A percentile compares a stretch with the other conserved stretches of the same genome.
Evolutionary conservation across 1,140 invertebrate species (phyloP).

Genomic region (Achatina immaculata): DNA sequence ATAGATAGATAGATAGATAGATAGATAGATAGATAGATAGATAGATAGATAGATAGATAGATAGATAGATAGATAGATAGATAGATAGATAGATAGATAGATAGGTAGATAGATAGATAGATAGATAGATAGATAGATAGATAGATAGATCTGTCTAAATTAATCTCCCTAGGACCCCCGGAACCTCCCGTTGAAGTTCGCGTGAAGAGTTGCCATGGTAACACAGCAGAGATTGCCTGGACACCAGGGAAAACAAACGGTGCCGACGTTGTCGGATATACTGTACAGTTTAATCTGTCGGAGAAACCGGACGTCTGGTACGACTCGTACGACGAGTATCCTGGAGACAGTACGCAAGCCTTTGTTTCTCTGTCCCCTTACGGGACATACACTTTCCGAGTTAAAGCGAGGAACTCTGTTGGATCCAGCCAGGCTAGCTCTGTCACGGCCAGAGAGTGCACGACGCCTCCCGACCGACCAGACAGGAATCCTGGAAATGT

Average conservation of each 20-base stretch:
- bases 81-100: too few species aligned
- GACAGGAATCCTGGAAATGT: slow-evolving; percentile 96
- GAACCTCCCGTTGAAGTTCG: slow-evolving; percentile 83
- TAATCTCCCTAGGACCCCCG: slow-evolving; percentile 87
- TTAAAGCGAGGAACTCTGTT: slow-evolving; percentile 93
- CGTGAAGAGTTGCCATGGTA: slow-evolving; percentile 74
- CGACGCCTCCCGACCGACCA: slow-evolving; percentile 90
- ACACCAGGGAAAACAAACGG: slow-evolving; percentile 87
- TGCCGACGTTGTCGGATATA: slow-evolving; percentile 89
- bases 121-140: too few species aligned
- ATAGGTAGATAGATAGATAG: too few species aligned
- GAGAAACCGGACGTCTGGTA: slow-evolving; percentile 94
- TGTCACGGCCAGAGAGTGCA: slow-evolving; percentile 83
- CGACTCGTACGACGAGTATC: slow-evolving; percentile 57
- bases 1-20: too few species aligned
- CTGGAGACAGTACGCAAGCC: slow-evolving; percentile 30
- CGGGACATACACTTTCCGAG: slow-evolving; percentile 79
- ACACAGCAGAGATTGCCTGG: slow-evolving; percentile 79
- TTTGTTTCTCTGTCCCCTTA: slow-evolving; percentile 59
- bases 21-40: too few species aligned
- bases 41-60: too few species aligned
- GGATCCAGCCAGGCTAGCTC: slow-evolving; percentile 88
- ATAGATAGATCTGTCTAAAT: too few species aligned
- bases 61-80: too few species aligned
- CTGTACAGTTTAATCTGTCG: slow-evolving; percentile 93